These are phyloP conservation scores for Stomatorhinus ivindoensis DNA, from an alignment of 2,113 vertebrate species.

Conservation along the genomic window DNA sequence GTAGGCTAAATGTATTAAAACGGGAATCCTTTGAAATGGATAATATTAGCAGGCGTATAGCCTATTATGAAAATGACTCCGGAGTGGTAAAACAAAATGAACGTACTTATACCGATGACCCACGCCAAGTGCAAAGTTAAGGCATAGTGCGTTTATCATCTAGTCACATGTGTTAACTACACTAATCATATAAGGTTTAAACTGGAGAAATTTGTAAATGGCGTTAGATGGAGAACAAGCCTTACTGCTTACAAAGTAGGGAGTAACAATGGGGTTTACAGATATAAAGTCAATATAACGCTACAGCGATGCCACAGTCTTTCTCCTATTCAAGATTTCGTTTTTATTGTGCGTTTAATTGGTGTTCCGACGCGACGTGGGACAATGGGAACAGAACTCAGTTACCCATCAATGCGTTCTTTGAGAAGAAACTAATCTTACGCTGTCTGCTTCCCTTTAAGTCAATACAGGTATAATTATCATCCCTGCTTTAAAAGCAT, in stretches of 20 bases:
- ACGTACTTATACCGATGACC: background rate
- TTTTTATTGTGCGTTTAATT: background rate
- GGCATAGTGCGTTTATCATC: background rate
- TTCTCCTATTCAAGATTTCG: background rate
- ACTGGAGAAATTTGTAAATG: background rate
- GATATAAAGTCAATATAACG: background rate
- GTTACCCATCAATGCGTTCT: background rate
- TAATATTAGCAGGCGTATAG: background rate
- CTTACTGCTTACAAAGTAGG: background rate
- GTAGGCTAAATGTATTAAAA: no score
- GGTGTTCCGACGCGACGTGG: background rate
- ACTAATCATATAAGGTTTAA: background rate
- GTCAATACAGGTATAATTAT: background rate
- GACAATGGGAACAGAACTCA: background rate
- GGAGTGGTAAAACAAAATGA: background rate
- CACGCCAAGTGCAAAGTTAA: background rate
- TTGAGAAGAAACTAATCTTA: constrained; percentile 31
- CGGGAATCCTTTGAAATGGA: background rate
- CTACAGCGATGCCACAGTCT: background rate
- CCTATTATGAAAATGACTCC: background rate
- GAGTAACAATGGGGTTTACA: background rate
- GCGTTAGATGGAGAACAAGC: background rate
- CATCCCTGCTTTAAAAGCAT: background rate
- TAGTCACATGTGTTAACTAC: background rate
- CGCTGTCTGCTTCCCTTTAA: background rate